phyloP scores from a whole-genome alignment of 2,113 vertebrate species.

The Megaptera novaeangliae region DNA sequence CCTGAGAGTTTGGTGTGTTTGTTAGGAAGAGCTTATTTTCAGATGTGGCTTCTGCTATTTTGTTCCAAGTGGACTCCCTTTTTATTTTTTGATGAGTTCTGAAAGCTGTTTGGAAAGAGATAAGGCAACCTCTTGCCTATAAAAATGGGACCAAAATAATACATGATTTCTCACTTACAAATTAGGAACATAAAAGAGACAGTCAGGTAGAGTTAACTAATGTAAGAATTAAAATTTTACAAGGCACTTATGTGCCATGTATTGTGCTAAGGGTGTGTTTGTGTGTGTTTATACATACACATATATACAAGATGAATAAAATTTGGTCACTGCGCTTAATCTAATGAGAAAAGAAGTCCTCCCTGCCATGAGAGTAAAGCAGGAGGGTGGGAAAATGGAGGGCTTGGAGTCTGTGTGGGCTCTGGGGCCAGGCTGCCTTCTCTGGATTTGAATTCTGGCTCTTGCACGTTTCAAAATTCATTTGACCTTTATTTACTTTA shows the following conservation, averaged over 20 bases:
- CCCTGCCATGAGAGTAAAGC: accelerated
- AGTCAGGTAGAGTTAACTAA: not conserved
- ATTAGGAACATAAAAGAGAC: not conserved
- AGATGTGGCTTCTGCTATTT: not conserved
- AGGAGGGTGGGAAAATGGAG: accelerated
- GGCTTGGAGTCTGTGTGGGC: not conserved
- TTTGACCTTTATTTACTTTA: not conserved
- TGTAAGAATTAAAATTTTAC: not conserved
- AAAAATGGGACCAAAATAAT: not conserved
- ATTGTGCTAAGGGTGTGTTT: not conserved
- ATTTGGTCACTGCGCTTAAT: not conserved
- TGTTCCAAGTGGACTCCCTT: too few species aligned
- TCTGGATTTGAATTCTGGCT: not conserved
- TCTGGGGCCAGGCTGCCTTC: not conserved
- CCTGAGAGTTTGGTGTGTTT: not conserved
- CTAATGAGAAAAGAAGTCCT: not conserved
- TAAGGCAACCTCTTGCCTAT: not conserved
- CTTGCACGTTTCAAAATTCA: not conserved
- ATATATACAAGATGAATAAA: not conserved
- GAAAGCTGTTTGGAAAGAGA: not conserved
- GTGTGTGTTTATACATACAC: not conserved
- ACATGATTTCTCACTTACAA: not conserved
- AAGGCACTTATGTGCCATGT: not conserved
- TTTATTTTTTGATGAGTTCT: not conserved
- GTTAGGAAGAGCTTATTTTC: not conserved